Base-by-base conservation (phyloP, 1,140 invertebrate species). In the Campoletis sonorensis region DNA sequence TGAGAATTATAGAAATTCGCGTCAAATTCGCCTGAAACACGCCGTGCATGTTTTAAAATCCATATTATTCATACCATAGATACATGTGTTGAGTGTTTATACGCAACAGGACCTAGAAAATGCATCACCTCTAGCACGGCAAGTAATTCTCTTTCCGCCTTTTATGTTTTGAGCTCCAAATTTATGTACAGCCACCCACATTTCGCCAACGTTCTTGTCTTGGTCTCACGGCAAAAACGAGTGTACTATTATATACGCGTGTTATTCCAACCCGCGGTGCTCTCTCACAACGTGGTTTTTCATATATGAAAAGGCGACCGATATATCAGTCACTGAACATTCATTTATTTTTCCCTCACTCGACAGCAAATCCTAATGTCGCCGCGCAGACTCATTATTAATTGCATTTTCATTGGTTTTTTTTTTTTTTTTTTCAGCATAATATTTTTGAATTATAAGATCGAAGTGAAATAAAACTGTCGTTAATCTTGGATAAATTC, bases 101-200 rank as follows among this genome's bases (percentile, higher is more conserved):
- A 45, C 8, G 40, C 40, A 45, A 45, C 40, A 45, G 40, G 40
- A 45, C 40, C 13, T 13, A 45, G n/a, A n/a, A 45, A 45, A 45
- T 13, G 40, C 8, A 45, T 1, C 8, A 13, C n/a, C n/a, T 58
- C 21, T 58, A n/a, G 21, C 54, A 23, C 54, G 5, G n/a, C 5
- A 58, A 18, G 54, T n/a, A 58, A 58, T 23, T 58, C 1, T 13
- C 18, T n/a, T 15, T 67, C 13, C 61, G 23, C 61, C 61, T 23
- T 67, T 67, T 15, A 8, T 23, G 21, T 27, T 27, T 4, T 67
- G 1, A 27, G 61, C 61, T 15, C 18, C 4, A 1, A 13, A 58
- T 23, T 10, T 23, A 21, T 15, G 37, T 27, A 16, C 45, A 85
- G 83, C 80, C 81, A 71, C 73, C 80, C 73, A 70, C 37, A 70